Base-by-base conservation (phyloP, 2,113 vertebrate species). In the Alexandromys fortis region DNA sequence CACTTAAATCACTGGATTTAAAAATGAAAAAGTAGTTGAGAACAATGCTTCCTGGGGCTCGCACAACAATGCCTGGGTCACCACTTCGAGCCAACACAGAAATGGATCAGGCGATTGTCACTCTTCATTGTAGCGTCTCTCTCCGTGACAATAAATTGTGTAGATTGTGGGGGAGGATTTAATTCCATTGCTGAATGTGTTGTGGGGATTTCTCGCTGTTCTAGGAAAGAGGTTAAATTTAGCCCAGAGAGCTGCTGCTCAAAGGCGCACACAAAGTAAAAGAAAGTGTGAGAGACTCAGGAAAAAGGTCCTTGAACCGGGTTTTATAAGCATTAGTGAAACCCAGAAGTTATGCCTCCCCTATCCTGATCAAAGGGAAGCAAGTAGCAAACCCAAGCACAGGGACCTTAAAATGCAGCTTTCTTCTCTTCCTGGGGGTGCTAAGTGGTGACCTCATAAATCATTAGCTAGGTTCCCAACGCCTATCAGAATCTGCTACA, bases 371-470 rank as follows among this genome's bases (percentile, higher is more conserved):
- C 88, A 87, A 98, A 97, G 96, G 96, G 81, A 97, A 98, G 95
- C 95, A 96, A 97, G 97, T 90, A 96, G 97, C 97, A 98, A 98
- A 98, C 97, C 96, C 88, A 88, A 94, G 70, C 92, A 79, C 90
- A 93, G 95, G 70, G 89, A 90, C 86, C 95, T 96, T 97, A 92
- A 97, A 98, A 97, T 3, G 63, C 96, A 97, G 97, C 90, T 58
- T 16, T 89, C 95, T 89, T 94, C 96, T 97, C 97, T 96, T 97
- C 98, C 97, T 97, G 96, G 96, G 16, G 6, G 97, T 97, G 98
- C 97, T 95, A 97, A 98, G 90, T 85, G 98, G 96, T 98, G 98
- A 97, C 97, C 98, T 98, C 98, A 97, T 98, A 98, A 98, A 98
- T 98, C 98, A 98, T 97, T 97, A 98, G 96, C 97, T 96, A 72